Conservation (phyloP, 2,113 vertebrate genomes). For the Mionectes macconnelli region DNA sequence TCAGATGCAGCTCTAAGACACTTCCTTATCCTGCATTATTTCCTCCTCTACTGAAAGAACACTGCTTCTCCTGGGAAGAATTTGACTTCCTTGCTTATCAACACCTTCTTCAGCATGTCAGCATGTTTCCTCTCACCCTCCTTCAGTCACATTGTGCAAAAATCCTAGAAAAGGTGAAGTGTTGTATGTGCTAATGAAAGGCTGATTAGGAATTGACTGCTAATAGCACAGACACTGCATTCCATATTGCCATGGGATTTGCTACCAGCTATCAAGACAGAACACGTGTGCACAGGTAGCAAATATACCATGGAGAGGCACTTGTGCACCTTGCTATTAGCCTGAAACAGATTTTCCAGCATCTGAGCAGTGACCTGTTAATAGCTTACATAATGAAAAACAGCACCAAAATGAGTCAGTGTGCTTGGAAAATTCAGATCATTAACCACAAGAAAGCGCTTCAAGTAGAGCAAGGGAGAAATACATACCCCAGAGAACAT, state of each 20-base stretch:
- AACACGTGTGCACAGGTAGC: constrained; percentile 11
- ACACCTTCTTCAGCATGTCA: constrained; percentile 24
- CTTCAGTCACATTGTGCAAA: not conserved
- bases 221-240: constrained; percentile 9
- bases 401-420: constrained; percentile 59
- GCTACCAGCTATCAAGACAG: constrained; percentile 14
- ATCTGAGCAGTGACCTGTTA: constrained; percentile 50
- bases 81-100: constrained; percentile 42
- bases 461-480: constrained; percentile 12
- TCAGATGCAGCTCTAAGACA: constrained; percentile 21
- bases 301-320: constrained; percentile 53
- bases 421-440: constrained; percentile 51
- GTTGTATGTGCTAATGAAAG: constrained; percentile 46
- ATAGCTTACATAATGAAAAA: constrained; percentile 61
- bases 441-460: constrained; percentile 1
- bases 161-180: constrained; percentile 18
- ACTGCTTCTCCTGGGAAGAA: constrained; percentile 14
- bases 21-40: constrained; percentile 20
- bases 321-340: constrained; percentile 47
- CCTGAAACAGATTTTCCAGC: constrained; percentile 52
- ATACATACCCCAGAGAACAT: constrained; percentile 30
- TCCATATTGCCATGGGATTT: constrained; percentile 13
- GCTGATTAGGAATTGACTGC: constrained; percentile 20
- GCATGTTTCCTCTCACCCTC: not conserved
- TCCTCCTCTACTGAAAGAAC: not conserved